Conservation (phyloP, 1,140 invertebrate genomes). For the Meteorus sp. region DNA sequence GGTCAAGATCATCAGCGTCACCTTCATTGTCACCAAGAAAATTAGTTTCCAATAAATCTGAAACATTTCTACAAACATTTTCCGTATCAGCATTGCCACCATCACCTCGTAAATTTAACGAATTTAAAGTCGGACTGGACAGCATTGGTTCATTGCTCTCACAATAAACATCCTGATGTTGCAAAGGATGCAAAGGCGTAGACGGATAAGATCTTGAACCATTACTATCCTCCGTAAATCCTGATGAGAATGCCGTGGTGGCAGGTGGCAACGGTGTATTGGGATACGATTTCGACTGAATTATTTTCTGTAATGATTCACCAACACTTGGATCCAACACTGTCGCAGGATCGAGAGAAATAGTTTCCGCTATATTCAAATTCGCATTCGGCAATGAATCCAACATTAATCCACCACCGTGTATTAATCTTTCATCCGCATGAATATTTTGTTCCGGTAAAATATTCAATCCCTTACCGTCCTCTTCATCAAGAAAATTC, state of each 20-base stretch:
- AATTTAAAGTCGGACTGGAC: constrained; percentile 53
- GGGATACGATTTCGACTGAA: constrained; percentile 54
- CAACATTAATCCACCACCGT: constrained; percentile 37
- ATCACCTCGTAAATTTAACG: constrained; percentile 46
- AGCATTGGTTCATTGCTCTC: constrained; percentile 54
- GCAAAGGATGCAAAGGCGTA: constrained; percentile 49
- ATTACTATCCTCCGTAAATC: constrained; percentile 46
- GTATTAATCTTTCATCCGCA: constrained; percentile 35
- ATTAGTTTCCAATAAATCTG: constrained; percentile 49
- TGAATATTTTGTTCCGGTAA: constrained; percentile 38
- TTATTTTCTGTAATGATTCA: constrained; percentile 40
- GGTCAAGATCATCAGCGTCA: constrained; percentile 48
- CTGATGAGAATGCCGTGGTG: constrained; percentile 27
- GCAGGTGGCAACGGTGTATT: constrained; percentile 54
- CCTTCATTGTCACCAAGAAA: constrained; percentile 45
- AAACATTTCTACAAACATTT: constrained; percentile 45
- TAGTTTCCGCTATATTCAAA: constrained; percentile 39
- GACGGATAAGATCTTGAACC: constrained; percentile 55
- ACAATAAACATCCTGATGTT: constrained; percentile 41
- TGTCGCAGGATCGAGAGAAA: constrained; percentile 33
- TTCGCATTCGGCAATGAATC: constrained; percentile 38
- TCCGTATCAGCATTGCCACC: constrained; percentile 27
- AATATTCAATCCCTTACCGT: constrained; percentile 40
- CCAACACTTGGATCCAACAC: constrained; percentile 34
- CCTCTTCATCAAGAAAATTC: constrained; percentile 50